Base-by-base conservation (phyloP, 2,113 vertebrate species). In the Corythornis cristatus region DNA sequence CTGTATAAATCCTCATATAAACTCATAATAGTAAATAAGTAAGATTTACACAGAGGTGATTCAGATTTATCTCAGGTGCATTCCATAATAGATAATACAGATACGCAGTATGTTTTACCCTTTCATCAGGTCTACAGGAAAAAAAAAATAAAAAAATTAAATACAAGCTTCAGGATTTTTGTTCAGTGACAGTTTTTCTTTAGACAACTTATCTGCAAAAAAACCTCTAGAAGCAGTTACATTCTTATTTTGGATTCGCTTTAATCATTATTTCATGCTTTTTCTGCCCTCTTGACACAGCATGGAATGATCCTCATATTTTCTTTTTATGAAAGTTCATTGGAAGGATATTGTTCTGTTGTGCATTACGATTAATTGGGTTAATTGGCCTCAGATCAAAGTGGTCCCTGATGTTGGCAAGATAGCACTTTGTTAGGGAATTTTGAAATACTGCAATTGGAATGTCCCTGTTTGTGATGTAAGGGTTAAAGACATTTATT, bases 401-500 rank as follows among this genome's bases (percentile, higher is more conserved):
- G 94, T 62, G 28, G 20, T 86, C 91, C 25, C 18, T 91, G 64
- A 87, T 91, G 45, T 79, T 57, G 85, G 12, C 46, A 72, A 35
- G 42, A 48, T 78, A 87, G 81, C 26, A 81, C 91, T 94, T 95
- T 84, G 78, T 76, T 71, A 48, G 16, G 29, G 33, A 96, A 46
- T 89, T 97, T 85, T 80, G 28, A 78, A 93, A 29, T 29, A 23
- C 29, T 81, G 9, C n/a, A 60, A 21, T 81, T 88, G 67, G 11
- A 20, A 83, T 65, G 28, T 72, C 21, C 12, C 26, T 61, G 7
- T 81, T 91, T 90, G 51, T 40, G 79, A 45, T 12, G 43, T 51
- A 96, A 90, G 92, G 21, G 81, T 97, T 97, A 96, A 96, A 92
- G 56, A 28, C 14, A 74, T 83, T 66, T 93, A 54, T 88, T 65